These are phyloP conservation scores for Psittacula cyanocephala DNA, from an alignment of 2,113 vertebrate species.

Conservation along the genomic window DNA sequence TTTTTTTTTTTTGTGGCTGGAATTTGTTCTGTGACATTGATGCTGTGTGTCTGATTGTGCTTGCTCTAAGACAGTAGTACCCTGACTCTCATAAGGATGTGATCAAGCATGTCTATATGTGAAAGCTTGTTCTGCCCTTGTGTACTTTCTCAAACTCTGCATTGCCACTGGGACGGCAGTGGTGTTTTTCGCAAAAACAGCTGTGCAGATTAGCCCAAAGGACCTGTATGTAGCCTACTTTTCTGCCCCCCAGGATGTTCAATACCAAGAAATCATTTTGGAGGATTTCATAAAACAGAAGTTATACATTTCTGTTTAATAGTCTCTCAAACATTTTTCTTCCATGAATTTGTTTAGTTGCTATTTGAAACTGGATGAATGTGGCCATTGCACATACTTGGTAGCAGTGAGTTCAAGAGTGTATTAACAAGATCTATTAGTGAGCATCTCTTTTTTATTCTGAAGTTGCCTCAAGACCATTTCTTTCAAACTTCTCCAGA, in stretches of 20 bases:
- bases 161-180: not conserved
- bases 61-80: not conserved
- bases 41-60: not conserved
- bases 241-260: not conserved
- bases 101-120: accelerated
- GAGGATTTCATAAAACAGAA: not conserved
- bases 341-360: not conserved
- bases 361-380: not conserved
- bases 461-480: not conserved
- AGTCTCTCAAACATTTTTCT: not conserved
- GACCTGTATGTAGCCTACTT: not conserved
- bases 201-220: not conserved
- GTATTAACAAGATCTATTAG: too few relatives aligned
- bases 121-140: not conserved
- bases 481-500: not conserved
- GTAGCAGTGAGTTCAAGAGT: not conserved
- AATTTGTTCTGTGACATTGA: not conserved
- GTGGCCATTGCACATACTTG: not conserved
- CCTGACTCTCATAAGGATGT: not conserved
- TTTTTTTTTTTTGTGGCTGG: not conserved
- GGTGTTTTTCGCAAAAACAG: not conserved
- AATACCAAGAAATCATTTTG: not conserved
- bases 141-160: not conserved
- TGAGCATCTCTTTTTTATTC: not conserved
- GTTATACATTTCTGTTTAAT: not conserved